Conservation (phyloP, 2,113 vertebrate genomes). For the Gallinago paraguaiae region DNA sequence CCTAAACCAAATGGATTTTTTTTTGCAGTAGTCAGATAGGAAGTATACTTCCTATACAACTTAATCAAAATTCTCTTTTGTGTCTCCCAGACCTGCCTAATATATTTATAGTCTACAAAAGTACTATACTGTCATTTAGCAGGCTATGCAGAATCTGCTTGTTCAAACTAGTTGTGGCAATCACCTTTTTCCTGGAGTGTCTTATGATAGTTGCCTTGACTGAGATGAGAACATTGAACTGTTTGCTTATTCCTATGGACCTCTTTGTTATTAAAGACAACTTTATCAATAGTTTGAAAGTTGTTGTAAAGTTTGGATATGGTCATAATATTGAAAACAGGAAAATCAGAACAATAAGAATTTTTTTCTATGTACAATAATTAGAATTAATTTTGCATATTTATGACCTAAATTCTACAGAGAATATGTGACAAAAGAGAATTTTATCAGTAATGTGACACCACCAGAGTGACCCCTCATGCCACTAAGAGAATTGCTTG, state of each 20-base stretch:
- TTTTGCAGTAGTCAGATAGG: neutral
- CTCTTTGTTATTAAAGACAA: neutral
- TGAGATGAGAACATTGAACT: neutral
- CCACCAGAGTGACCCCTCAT: neutral
- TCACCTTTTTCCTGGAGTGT: neutral
- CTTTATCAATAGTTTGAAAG: neutral
- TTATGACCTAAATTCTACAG: neutral
- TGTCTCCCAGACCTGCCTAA: neutral
- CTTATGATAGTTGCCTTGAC: neutral
- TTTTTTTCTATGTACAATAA: neutral
- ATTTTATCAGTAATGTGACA: neutral
- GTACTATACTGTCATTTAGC: neutral
- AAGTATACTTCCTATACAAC: neutral
- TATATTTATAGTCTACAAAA: neutral
- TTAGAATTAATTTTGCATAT: neutral
- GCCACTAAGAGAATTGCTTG: neutral
- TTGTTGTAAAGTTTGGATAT: neutral
- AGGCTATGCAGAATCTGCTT: neutral
- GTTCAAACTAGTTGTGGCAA: neutral
- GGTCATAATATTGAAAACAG: neutral
- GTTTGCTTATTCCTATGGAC: neutral
- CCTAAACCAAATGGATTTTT: neutral
- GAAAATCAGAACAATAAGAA: neutral
- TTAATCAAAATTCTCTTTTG: neutral
- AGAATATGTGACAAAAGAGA: neutral